A percentile compares a stretch with the other conserved stretches of the same genome.
phyloP scores from a whole-genome alignment of 2,113 vertebrate genomes.

The Apteryx owenii region DNA sequence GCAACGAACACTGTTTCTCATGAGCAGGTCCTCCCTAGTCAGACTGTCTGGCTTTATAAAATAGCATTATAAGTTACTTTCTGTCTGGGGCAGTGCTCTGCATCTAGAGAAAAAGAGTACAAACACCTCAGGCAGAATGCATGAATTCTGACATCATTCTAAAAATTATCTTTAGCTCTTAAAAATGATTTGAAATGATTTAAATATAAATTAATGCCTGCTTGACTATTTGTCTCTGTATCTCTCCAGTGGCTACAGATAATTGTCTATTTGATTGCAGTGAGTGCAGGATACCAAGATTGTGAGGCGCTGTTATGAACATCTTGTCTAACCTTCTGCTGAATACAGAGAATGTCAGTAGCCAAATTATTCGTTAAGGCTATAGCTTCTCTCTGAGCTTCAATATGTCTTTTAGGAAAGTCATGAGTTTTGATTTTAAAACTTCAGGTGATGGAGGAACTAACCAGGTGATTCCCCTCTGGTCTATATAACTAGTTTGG shows the following conservation, averaged over 20 bases:
- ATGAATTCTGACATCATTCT: background rate
- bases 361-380: constrained; percentile 36
- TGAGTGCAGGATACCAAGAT: background rate
- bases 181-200: background rate
- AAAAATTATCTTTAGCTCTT: background rate
- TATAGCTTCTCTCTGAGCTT: background rate
- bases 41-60: background rate
- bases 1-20: background rate
- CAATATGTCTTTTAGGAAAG: background rate
- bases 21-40: background rate
- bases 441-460: background rate
- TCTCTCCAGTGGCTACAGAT: background rate
- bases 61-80: background rate
- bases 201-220: constrained; percentile 7
- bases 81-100: background rate
- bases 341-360: constrained; percentile 27
- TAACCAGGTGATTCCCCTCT: background rate
- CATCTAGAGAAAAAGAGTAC: background rate
- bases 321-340: constrained; percentile 46
- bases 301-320: constrained; percentile 30
- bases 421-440: background rate
- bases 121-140: constrained; percentile 21
- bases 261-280: constrained; percentile 31
- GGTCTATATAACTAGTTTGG: background rate
- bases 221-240: constrained; percentile 11